A percentile compares a stretch with the other conserved stretches of the same genome.
phyloP scores from a whole-genome alignment of 2,113 vertebrate genomes.

The Tachuris rubrigastra region DNA sequence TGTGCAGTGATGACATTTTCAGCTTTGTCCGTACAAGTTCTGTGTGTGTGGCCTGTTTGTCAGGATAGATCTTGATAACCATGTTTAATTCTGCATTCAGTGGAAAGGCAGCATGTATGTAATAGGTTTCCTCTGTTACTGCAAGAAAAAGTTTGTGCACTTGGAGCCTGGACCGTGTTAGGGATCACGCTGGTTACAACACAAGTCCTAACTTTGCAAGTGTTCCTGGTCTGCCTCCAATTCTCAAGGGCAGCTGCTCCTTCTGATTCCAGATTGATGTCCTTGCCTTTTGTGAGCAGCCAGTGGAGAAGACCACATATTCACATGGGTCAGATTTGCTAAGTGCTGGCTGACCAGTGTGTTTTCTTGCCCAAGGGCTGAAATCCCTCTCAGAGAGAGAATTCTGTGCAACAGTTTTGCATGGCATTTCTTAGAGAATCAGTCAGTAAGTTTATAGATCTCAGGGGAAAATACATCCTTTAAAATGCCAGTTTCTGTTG shows the following conservation, averaged over 20 bases:
- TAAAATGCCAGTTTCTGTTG: not conserved
- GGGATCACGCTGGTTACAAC: not conserved
- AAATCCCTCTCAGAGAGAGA: not conserved
- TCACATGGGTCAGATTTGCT: not conserved
- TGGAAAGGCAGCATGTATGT: not conserved
- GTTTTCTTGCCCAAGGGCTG: not conserved
- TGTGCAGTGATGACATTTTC: not conserved
- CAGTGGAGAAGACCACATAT: not conserved
- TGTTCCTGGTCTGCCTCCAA: not conserved
- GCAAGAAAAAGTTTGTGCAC: not conserved
- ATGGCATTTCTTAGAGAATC: not conserved
- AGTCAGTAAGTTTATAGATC: not conserved
- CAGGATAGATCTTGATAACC: not conserved
- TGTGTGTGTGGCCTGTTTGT: not conserved
- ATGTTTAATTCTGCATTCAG: not conserved
- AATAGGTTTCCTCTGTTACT: not conserved
- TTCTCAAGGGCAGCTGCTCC: not conserved
- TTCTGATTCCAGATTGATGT: not conserved
- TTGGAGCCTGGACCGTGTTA: not conserved
- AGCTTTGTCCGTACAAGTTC: not conserved
- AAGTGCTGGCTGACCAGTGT: not conserved
- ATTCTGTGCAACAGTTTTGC: not conserved
- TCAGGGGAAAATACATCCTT: not conserved
- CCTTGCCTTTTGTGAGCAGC: not conserved
- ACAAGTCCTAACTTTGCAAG: not conserved